Evolutionary conservation across 2,888 invertebrate genomes (phyloP).

Genomic region (Andrena minutula): DNA sequence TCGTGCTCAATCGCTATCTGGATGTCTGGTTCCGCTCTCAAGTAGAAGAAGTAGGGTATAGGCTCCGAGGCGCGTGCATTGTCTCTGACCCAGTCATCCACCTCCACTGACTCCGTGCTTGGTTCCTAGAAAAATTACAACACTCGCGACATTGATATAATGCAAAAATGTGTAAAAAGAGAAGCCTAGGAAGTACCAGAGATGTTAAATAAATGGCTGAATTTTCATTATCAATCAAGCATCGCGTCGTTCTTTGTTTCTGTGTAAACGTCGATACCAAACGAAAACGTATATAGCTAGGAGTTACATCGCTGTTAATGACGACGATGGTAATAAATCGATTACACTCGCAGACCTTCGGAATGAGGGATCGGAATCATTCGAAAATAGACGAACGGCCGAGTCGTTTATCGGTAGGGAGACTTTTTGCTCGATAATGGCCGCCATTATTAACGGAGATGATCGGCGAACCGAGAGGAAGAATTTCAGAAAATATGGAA

Average conservation of each 20-base stretch:
- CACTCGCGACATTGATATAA: background rate
- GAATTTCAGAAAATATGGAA: conserved; percentile 34
- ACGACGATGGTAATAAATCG: conserved; percentile 65
- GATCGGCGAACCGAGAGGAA: conserved; percentile 47
- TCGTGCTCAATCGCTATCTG: conserved; percentile 72
- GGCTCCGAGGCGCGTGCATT: conserved; percentile 61
- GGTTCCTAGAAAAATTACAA: background rate
- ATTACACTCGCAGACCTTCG: conserved; percentile 5
- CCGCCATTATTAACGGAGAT: conserved; percentile 26
- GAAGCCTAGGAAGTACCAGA: background rate
- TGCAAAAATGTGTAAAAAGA: background rate
- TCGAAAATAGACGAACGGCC: background rate
- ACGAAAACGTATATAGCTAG: conserved; percentile 43
- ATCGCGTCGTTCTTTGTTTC: conserved; percentile 27
- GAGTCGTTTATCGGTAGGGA: conserved; percentile 29
- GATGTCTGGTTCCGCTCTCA: conserved; percentile 65
- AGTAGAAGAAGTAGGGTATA: conserved; percentile 71
- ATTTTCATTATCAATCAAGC: conserved; percentile 49
- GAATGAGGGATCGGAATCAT: conserved; percentile 3
- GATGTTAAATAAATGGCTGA: too few species aligned
- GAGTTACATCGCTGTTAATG: conserved; percentile 56
- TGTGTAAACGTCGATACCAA: conserved; percentile 43
- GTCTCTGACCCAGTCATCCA: conserved; percentile 28
- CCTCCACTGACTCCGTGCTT: background rate
- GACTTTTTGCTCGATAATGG: conserved; percentile 28